Conservation (phyloP, 2,888 invertebrate species). For the Tiphia femorata region DNA sequence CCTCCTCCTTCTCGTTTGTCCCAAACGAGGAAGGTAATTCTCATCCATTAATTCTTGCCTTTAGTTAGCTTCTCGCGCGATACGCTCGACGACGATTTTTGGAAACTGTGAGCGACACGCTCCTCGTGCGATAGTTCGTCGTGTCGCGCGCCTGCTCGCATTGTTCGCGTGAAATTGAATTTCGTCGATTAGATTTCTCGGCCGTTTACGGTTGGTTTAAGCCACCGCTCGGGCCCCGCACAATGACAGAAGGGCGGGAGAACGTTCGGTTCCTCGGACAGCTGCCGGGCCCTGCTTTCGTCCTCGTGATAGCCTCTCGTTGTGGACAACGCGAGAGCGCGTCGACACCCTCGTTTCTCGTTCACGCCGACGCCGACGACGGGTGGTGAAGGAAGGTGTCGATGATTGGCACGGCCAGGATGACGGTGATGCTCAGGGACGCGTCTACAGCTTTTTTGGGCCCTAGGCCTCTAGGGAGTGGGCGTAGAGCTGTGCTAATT, state of each 20-base stretch:
- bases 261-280: constrained; percentile 39
- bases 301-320: constrained; percentile 22
- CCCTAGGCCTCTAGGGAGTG: too few relatives aligned
- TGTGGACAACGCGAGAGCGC: neutral
- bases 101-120: constrained; percentile 46
- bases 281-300: constrained; percentile 25
- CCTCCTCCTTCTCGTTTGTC: too few relatives aligned
- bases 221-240: constrained; percentile 32
- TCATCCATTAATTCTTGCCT: too few relatives aligned
- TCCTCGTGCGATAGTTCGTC: too few relatives aligned
- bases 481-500: too few relatives aligned
- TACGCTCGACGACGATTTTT: constrained; percentile 49
- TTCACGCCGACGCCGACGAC: constrained; percentile 28
- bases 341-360: constrained; percentile 11
- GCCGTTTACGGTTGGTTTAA: constrained; percentile 67
- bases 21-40: too few relatives aligned
- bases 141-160: constrained; percentile 31
- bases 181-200: constrained; percentile 65
- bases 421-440: too few relatives aligned
- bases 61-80: constrained; percentile 39
- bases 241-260: constrained; percentile 46
- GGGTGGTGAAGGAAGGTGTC: too few relatives aligned
- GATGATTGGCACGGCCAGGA: too few relatives aligned
- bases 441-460: too few relatives aligned
- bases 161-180: constrained; percentile 62